Percentiles rank a stretch among this genome's conserved stretches.
Evolutionary conservation across 1,140 invertebrate species (phyloP).

Genomic region (Aporrectodea caliginosa): DNA sequence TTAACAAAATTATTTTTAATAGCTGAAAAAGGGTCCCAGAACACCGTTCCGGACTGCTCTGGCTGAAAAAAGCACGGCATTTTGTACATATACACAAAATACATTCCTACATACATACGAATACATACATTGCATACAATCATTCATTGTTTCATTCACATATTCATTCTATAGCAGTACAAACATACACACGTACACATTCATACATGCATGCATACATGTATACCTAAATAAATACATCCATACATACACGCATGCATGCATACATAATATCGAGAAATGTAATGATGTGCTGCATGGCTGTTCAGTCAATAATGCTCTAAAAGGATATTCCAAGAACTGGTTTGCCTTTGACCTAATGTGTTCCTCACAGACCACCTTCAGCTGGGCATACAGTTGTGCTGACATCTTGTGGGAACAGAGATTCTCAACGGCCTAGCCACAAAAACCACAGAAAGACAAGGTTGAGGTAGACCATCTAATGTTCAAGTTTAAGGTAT

Average conservation of each 20-base stretch:
- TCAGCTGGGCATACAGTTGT: conserved; percentile 79
- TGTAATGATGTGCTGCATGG: neutral
- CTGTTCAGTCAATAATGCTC: neutral
- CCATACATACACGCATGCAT: neutral
- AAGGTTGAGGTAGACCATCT: no score
- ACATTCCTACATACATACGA: no score
- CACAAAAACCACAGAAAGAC: no score
- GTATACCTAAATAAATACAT: neutral
- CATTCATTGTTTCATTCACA: neutral
- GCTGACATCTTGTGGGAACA: conserved; percentile 94
- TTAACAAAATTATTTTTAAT: no score
- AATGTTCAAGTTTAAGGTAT: no score
- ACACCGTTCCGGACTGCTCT: no score
- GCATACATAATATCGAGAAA: neutral
- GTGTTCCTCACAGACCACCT: conserved; percentile 77
- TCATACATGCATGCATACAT: neutral
- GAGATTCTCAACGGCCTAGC: conserved; percentile 93
- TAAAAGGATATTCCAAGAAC: conserved; percentile 67
- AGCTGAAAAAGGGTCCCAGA: no score
- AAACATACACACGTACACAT: neutral
- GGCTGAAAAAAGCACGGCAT: no score
- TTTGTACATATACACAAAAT: no score
- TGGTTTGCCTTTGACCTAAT: conserved; percentile 85
- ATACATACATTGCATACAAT: no score
- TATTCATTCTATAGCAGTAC: neutral